Percentiles rank a stretch among this genome's conserved stretches.
phyloP scores from a whole-genome alignment of 2,113 vertebrate genomes.

The Halichoeres trimaculatus region DNA sequence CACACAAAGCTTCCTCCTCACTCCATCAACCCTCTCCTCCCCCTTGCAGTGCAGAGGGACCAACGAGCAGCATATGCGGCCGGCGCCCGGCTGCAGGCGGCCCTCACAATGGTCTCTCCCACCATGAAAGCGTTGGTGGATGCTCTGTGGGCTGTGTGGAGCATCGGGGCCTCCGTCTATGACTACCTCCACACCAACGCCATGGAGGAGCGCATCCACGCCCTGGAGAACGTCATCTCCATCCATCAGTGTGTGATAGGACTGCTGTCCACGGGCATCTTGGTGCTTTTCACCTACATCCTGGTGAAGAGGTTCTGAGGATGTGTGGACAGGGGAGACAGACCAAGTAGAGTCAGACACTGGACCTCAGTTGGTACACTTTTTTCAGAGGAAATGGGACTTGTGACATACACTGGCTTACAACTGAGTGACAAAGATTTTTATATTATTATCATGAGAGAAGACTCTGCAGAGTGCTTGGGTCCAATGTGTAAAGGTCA shows the following conservation, averaged over 20 bases:
- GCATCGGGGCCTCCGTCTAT: constrained; percentile 83
- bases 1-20: constrained; percentile 21
- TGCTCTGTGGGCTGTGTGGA: constrained; percentile 83
- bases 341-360: not conserved
- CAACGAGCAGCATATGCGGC: constrained; percentile 44
- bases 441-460: not conserved
- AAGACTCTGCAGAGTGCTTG: not conserved
- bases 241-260: constrained; percentile 83
- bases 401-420: no score
- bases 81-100: constrained; percentile 38
- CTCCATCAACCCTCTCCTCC: constrained; percentile 39
- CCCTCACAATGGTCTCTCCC: constrained; percentile 81
- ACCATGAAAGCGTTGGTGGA: constrained; percentile 85
- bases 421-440: not conserved
- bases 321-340: not conserved
- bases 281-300: constrained; percentile 82
- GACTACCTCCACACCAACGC: constrained; percentile 85
- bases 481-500: not conserved
- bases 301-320: constrained; percentile 81
- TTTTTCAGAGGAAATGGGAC: not conserved
- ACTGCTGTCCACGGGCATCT: constrained; percentile 74
- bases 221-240: constrained; percentile 80
- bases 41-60: constrained; percentile 36
- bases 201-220: constrained; percentile 85
- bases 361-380: not conserved